phyloP scores from a whole-genome alignment of 1,140 invertebrate species.

The Venustaconcha ellipsiformis region DNA sequence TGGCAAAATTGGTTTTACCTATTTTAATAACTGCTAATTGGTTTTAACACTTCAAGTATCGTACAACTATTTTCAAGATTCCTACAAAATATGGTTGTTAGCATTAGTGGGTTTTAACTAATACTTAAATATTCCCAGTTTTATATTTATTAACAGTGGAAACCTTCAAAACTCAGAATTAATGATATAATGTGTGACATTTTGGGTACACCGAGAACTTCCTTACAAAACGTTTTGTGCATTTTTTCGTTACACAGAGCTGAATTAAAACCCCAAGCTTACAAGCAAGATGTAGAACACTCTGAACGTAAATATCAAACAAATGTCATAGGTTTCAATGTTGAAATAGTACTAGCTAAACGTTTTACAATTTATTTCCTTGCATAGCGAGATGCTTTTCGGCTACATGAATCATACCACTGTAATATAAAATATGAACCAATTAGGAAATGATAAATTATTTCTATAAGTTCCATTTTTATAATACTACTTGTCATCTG shows the following conservation, averaged over 20 bases:
- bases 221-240: slow-evolving; percentile 13
- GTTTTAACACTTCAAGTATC: too few relatives aligned
- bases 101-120: slow-evolving; percentile 65
- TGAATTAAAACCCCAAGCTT: slow-evolving; percentile 14
- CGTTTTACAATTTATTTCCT: too few relatives aligned
- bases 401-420: too few relatives aligned
- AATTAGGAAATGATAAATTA: too few relatives aligned
- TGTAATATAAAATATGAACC: too few relatives aligned
- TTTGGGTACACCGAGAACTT: neutral
- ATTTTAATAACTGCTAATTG: too few relatives aligned
- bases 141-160: neutral
- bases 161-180: slow-evolving; percentile 4
- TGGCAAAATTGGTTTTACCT: too few relatives aligned
- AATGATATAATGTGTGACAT: neutral
- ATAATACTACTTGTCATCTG: too few relatives aligned
- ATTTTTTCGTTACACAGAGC: neutral
- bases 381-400: too few relatives aligned
- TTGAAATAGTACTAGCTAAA: too few relatives aligned
- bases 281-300: slow-evolving; percentile 4
- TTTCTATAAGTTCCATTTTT: too few relatives aligned
- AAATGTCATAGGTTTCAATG: neutral
- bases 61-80: neutral
- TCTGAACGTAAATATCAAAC: slow-evolving; percentile 17
- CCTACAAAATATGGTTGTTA: slow-evolving; percentile 48
- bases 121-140: slow-evolving; percentile 16